Conservation (phyloP, 2,888 invertebrate species). For the Myathropa florea region DNA sequence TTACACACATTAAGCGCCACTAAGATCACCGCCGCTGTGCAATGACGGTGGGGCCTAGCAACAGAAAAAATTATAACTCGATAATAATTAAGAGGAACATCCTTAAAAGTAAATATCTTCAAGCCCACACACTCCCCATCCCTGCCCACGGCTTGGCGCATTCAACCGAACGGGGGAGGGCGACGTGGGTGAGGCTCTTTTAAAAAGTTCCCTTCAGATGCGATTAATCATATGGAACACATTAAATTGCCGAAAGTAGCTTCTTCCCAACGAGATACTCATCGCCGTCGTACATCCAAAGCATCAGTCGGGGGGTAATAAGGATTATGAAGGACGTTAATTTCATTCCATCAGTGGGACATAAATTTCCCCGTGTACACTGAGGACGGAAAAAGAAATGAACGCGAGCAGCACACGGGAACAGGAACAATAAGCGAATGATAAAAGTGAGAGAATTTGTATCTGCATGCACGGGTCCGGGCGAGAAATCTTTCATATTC, state of each 20-base stretch:
- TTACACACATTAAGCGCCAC: conserved; percentile 40
- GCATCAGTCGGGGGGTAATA: conserved; percentile 27
- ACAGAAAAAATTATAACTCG: conserved; percentile 33
- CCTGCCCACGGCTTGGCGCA: background rate
- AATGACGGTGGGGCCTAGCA: background rate
- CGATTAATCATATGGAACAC: conserved; percentile 53
- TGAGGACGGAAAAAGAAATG: background rate
- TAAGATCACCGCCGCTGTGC: background rate
- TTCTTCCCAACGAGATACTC: conserved; percentile 9
- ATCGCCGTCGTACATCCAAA: background rate
- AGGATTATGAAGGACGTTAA: conserved; percentile 57
- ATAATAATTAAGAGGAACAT: conserved; percentile 60
- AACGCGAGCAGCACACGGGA: background rate
- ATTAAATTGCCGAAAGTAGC: conserved; percentile 51
- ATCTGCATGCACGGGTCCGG: background rate
- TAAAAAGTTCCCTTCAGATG: conserved; percentile 18
- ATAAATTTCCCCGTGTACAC: conserved; percentile 26
- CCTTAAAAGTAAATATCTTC: conserved; percentile 35
- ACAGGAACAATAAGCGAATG: conserved; percentile 17
- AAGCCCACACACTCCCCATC: background rate
- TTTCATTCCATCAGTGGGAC: conserved; percentile 50
- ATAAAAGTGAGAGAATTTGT: conserved; percentile 7
- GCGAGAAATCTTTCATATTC: conserved; percentile 24
- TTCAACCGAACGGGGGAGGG: background rate
- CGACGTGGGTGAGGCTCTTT: background rate